A percentile compares a stretch with the other conserved stretches of the same genome.
These are phyloP conservation scores for Sminthurides aquaticus DNA, from an alignment of 2,888 invertebrate genomes.

Conservation along the genomic window DNA sequence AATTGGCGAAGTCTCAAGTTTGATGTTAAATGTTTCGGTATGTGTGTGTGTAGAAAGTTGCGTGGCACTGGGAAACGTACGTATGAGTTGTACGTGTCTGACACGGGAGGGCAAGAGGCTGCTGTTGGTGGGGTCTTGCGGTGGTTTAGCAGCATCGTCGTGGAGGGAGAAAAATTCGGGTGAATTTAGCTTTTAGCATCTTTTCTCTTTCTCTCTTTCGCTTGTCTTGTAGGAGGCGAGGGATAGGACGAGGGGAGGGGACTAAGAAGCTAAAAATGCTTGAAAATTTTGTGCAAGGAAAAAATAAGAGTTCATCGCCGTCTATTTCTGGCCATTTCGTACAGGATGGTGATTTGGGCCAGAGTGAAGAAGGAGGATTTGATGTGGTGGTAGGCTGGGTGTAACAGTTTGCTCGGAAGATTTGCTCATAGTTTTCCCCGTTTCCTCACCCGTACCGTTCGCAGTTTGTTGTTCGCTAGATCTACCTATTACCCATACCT, in stretches of 20 bases:
- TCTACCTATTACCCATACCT: too few relatives aligned
- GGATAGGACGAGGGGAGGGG: too few relatives aligned
- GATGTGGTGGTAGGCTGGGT: neutral
- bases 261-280: conserved; percentile 6
- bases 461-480: too few relatives aligned
- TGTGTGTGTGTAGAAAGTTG: neutral
- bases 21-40: neutral
- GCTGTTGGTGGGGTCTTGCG: too few relatives aligned
- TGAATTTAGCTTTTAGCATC: too few relatives aligned
- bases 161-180: too few relatives aligned
- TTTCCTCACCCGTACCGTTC: neutral
- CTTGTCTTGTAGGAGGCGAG: too few relatives aligned
- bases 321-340: conserved; percentile 4
- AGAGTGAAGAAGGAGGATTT: neutral
- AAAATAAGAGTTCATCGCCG: conserved; percentile 7
- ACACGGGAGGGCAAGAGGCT: too few relatives aligned
- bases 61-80: neutral
- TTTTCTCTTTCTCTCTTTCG: too few relatives aligned
- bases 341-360: neutral
- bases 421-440: neutral
- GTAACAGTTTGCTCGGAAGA: neutral
- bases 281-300: neutral
- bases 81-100: too few relatives aligned
- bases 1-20: neutral
- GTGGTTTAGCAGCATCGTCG: too few relatives aligned